phyloP scores from a whole-genome alignment of 2,113 vertebrate species.

The Greenwoodochromis staneri region DNA sequence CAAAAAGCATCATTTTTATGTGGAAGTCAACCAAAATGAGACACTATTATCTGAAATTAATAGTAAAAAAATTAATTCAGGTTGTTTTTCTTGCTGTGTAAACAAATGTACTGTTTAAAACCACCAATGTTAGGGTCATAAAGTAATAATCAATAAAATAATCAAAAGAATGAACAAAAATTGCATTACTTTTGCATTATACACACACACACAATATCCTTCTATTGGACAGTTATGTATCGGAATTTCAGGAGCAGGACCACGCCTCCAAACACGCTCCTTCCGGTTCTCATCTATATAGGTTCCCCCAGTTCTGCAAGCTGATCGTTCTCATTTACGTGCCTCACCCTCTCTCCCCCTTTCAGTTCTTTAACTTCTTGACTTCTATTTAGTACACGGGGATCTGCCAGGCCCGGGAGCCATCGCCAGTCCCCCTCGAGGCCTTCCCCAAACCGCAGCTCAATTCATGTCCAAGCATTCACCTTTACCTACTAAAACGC shows the following conservation, averaged over 20 bases:
- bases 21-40: not conserved
- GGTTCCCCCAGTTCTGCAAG: not conserved
- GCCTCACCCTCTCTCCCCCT: accelerated
- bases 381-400: accelerated
- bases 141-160: not conserved
- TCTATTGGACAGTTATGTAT: not conserved
- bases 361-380: not conserved
- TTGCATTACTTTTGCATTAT: not conserved
- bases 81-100: not conserved
- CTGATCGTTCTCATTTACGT: accelerated
- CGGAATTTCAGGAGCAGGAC: accelerated
- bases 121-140: not conserved
- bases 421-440: accelerated
- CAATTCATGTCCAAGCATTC: not conserved
- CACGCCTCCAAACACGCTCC: not conserved
- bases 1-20: not conserved
- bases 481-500: not conserved
- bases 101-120: not conserved
- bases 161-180: not conserved
- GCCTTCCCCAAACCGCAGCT: not conserved
- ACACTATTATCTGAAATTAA: not conserved
- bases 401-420: not conserved
- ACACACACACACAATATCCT: not conserved
- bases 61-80: not conserved
- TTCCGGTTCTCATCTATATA: not conserved